Evolutionary conservation across 2,113 vertebrate genomes (phyloP), one percentile per base, ranked within the genome.

Genomic region (Lathamus discolor): DNA sequence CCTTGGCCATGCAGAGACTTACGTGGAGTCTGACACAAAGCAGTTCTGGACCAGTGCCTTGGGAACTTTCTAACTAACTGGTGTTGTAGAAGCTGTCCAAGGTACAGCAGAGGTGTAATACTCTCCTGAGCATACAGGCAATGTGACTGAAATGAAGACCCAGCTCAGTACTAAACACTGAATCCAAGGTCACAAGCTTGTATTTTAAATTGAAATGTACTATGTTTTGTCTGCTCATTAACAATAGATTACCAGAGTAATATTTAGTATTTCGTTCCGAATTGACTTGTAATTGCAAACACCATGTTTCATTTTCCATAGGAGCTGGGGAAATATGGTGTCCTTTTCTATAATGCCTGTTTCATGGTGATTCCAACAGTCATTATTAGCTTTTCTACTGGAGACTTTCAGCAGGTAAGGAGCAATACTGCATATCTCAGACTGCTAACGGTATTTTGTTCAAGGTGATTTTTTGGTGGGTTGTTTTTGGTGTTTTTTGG

Each of bases 301-400:
- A 12, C 5, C 28, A 13, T 89, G 55, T 90, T 87, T 74, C 35
- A 8, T 93, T 87, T 95, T 81, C 95, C 9, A 48, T 63, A 99
- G 99, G 98, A 98, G 69, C 90, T 99, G 43, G 99, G 99, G 51
- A 99, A 98, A 96, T 99, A 99, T 0, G 99, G 99, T 35, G 98
- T 99, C 64, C 98, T 99, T 93, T 99, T 99, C 97, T 99, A 99
- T 97, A 99, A 99, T 76, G 98, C 99, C n/a, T 97, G 98, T 74
- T 98, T 99, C 94, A 99, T 99, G 94, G 96, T 99, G 74, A 81
- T 99, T 72, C 99, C 99, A 24, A 98, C 98, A 35, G 13, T 98
- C 29, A 55, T 99, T 93, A 95, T 98, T 52, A 99, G 99, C 78
- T 94, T 96, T 23, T 98, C 92, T 81, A 99, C 98, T 28, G 99